Evolutionary conservation across 2,113 vertebrate genomes (phyloP).

Genomic region (Calypte anna): DNA sequence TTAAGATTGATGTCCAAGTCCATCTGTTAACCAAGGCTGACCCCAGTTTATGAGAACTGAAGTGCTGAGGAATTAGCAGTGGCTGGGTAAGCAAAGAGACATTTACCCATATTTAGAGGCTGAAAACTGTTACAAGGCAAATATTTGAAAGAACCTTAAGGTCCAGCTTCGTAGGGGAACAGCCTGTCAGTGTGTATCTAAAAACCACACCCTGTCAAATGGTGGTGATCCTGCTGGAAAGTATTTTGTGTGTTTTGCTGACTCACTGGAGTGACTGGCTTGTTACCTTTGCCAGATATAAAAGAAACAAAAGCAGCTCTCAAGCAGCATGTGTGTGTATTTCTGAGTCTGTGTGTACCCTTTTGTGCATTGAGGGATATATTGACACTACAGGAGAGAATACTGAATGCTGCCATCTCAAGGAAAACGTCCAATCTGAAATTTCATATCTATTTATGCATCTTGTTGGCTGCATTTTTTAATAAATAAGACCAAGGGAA

Average conservation of each 20-base stretch:
- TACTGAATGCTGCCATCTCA: not conserved
- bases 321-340: not conserved
- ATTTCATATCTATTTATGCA: not conserved
- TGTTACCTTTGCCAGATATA: not conserved
- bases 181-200: constrained; percentile 14
- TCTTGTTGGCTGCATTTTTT: not conserved
- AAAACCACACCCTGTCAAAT: constrained; percentile 37
- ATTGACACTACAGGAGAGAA: not conserved
- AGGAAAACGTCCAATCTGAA: not conserved
- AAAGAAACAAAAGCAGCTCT: constrained; percentile 46
- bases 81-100: not conserved
- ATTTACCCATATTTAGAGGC: not conserved
- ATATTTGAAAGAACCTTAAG: not conserved
- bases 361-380: not conserved
- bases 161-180: not conserved
- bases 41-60: not conserved
- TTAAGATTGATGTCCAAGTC: not conserved
- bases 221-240: constrained; percentile 56
- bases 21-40: constrained; percentile 20
- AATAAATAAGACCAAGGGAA: not conserved
- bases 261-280: not conserved
- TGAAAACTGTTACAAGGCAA: constrained; percentile 9
- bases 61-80: not conserved
- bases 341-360: not conserved
- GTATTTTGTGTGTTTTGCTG: constrained; percentile 63